Evolutionary conservation across 2,113 vertebrate genomes (phyloP), one percentile per base, ranked within the genome.

Genomic region (Capricornis sumatraensis): DNA sequence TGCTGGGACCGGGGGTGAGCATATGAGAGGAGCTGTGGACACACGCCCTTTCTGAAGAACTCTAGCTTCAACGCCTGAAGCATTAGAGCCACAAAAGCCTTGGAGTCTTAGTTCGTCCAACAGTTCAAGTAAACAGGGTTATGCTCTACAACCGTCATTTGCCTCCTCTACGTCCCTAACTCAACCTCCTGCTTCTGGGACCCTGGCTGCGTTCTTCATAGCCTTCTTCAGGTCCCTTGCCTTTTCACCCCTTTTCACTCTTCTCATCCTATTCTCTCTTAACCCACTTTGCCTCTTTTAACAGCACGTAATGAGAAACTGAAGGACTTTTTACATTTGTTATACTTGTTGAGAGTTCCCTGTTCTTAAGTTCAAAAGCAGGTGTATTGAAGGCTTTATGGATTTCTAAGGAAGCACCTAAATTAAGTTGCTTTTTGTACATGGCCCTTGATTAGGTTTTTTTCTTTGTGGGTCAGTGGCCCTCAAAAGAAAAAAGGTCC

Each of bases 341-440:
- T 89, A 67, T 84, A 55, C 53, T 95, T 95, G 43, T 52, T 96
- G 88, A 88, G 79, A 88, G 45, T 84, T 91, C 93, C 95, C 64
- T 91, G 92, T 60, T 92, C 97, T 83, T 98, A 74, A 94, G 96
- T 96, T 92, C 21, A 96, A 98, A 96, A 98, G 82, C 95, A 98
- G 94, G 91, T 96, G 86, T 96, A 96, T 13, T 84, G 47, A 98
- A 97, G 84, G 74, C 84, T 90, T 97, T 89, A 94, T 47, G 43
- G 90, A 95, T 98, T 97, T 94, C 96, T 97, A 96, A 98, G 95
- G 88, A 96, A 96, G 93, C 94, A 95, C 95, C 76, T 97, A 97
- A 98, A 97, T 97, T 95, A 97, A 97, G 95, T 97, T 98, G 94
- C 96, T 96, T 96, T 97, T 94, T 89, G 76, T 97, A 97, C 88